Conservation (phyloP, 2,113 vertebrate genomes). For the Steatornis caripensis region DNA sequence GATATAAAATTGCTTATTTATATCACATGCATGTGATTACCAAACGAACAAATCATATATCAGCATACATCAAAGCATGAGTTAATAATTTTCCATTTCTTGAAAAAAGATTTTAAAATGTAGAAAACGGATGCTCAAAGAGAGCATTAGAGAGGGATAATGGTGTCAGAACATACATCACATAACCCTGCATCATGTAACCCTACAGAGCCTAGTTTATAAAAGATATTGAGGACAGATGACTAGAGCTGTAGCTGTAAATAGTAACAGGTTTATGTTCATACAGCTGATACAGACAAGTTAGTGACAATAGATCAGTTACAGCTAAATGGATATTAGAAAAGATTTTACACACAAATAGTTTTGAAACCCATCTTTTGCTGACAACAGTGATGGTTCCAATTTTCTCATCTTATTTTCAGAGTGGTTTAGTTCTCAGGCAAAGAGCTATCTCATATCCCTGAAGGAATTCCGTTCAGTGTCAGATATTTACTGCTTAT, state of each 20-base stretch:
- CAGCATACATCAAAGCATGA: neutral
- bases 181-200: too few species aligned
- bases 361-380: neutral
- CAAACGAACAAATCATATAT: neutral
- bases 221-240: neutral
- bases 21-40: neutral
- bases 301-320: neutral
- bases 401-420: neutral
- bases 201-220: neutral
- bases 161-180: neutral
- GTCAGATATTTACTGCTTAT: slow-evolving; percentile 68
- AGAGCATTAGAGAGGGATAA: neutral
- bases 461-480: slow-evolving; percentile 68
- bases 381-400: neutral
- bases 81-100: neutral
- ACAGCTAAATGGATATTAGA: neutral
- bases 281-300: neutral
- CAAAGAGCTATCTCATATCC: slow-evolving; percentile 59
- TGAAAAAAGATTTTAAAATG: neutral
- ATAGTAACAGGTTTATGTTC: neutral
- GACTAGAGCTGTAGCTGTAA: neutral
- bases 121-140: neutral
- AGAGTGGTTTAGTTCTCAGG: slow-evolving; percentile 74
- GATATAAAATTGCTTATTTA: neutral
- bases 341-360: neutral